Base-by-base conservation (phyloP, 2,888 invertebrate genomes). In the Tipula confusa region DNA sequence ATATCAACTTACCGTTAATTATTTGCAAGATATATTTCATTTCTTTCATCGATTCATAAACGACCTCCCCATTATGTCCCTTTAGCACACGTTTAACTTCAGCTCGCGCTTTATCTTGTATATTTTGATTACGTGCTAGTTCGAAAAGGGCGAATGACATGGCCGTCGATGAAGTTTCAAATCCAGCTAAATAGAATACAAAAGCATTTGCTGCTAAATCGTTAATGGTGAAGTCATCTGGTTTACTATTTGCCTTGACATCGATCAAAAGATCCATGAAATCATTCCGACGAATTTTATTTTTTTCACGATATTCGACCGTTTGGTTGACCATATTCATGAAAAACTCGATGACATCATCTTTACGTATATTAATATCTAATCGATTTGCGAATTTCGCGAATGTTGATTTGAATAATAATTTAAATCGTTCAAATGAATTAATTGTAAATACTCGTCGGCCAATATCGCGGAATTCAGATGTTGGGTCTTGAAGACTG, bases 231-330 rank as follows among this genome's bases (percentile, higher is more conserved):
- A 81, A 31, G 2, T 29, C 18, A 6, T 81, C 9, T 13, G 29
- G 9, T 0, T 84, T 84, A 4, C 85, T 31, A 15, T 90, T 89
- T 83, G 90, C 89, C 85, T 91, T 91, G 29, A 92, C 86, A 80
- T 92, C 89, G 29, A 91, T 88, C 81, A 92, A 87, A 1, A 92
- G 86, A 85, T 93, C 91, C 83, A 93, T 87, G 84, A 91, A 92
- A 85, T 92, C 91, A 43, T 90, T 90, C 7, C 91, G 85, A 85
- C 88, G 85, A 31, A 89, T 84, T 7, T 88, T 86, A 82, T 87
- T 86, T 84, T 87, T 84, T 84, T 90, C 89, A 15, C 90, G 86
- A 36, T 87, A 86, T 1, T 87, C 87, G 0, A 91, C 87, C 0
- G 89, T 90, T 1, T 90, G 88, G 1, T 86, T 85, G 0, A 90